These are phyloP conservation scores for Prunella himalayana DNA, from an alignment of 2,113 vertebrate genomes.

Conservation along the genomic window DNA sequence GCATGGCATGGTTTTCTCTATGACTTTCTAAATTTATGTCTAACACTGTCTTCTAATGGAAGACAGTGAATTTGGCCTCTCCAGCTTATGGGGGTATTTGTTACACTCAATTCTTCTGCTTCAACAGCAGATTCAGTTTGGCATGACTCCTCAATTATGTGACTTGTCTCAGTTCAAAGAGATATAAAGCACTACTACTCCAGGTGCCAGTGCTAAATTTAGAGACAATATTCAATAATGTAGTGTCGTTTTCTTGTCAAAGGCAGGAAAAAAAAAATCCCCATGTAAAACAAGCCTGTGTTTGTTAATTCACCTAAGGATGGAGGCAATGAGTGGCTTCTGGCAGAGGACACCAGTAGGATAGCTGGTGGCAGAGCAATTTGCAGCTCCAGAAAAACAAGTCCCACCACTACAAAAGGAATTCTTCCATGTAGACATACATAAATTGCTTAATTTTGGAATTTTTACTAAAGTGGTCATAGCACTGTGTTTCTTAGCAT, in stretches of 20 bases:
- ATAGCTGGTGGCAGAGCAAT: neutral
- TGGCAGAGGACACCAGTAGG: neutral
- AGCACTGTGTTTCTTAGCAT: neutral
- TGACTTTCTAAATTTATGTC: neutral
- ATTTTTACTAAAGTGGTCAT: neutral
- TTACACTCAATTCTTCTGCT: neutral
- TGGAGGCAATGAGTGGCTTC: neutral
- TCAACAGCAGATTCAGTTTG: neutral
- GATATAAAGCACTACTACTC: neutral
- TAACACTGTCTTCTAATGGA: neutral
- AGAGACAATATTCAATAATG: neutral
- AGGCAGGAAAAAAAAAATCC: neutral
- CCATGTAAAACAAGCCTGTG: neutral
- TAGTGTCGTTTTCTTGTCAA: neutral
- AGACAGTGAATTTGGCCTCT: neutral
- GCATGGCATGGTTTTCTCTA: neutral
- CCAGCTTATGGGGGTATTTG: neutral
- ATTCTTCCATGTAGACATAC: fast-evolving
- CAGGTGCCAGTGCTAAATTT: neutral
- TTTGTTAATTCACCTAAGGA: neutral
- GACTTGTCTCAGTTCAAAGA: neutral
- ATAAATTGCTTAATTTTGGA: neutral
- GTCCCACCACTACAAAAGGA: neutral
- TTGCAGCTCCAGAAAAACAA: neutral
- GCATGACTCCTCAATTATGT: neutral